Conservation (phyloP, 2,797 vertebrate species). For the Kryptopterus vitreolus region DNA sequence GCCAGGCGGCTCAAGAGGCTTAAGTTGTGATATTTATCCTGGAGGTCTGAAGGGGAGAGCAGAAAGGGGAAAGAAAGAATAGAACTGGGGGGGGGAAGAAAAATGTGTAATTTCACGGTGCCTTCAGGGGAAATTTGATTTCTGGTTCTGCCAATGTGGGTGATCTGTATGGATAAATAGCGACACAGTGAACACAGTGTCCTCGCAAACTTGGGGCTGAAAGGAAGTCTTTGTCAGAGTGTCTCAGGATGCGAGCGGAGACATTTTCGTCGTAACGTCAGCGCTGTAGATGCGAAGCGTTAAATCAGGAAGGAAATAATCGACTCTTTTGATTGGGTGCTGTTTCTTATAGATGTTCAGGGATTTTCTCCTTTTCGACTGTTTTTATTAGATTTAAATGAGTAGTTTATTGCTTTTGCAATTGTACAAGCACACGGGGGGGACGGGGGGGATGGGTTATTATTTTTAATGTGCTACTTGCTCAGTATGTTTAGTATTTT, state of each 20-base stretch:
- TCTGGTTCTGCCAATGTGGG: no score
- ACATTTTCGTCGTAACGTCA: conserved; percentile 13
- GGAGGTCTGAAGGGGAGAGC: conserved; percentile 71
- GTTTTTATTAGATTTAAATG: neutral
- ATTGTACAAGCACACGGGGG: no score
- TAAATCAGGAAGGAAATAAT: conserved; percentile 24
- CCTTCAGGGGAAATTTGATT: conserved; percentile 84
- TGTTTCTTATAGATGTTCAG: neutral
- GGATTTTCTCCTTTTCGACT: neutral
- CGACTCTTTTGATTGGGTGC: neutral
- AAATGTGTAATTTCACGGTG: conserved; percentile 82
- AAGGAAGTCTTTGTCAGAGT: conserved; percentile 63
- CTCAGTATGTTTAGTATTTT: conserved; percentile 29
- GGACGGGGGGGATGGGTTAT: no score
- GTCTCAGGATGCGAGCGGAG: conserved; percentile 24
- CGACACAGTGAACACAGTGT: conserved; percentile 73
- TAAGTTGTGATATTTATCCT: conserved; percentile 81
- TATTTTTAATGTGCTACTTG: conserved; percentile 16
- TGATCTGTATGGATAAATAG: conserved; percentile 83
- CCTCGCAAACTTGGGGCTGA: conserved; percentile 70
- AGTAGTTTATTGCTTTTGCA: neutral
- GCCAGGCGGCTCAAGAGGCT: conserved; percentile 79
- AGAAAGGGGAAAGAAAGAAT: conserved; percentile 68
- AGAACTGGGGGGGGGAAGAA: conserved; percentile 72
- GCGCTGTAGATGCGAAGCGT: conserved; percentile 2